phyloP scores from a whole-genome alignment of 2,888 invertebrate species.

The Scotopteryx bipunctaria region DNA sequence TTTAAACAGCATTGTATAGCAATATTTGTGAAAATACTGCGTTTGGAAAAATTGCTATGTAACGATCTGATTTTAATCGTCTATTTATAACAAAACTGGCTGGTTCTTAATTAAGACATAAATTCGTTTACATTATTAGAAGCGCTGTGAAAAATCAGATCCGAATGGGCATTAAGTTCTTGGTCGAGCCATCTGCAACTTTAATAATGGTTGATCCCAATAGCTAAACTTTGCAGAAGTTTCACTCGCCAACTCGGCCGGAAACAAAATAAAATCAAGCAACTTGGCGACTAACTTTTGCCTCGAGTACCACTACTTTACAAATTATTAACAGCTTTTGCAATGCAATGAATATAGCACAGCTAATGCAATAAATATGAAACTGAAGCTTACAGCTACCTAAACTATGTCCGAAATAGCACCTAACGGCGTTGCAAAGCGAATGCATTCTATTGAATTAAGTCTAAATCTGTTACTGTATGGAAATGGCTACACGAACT shows the following conservation, averaged over 20 bases:
- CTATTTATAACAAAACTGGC: too few species aligned
- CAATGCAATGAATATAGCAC: slow-evolving; percentile 18
- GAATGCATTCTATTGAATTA: slow-evolving; percentile 2
- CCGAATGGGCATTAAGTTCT: slow-evolving; percentile 1
- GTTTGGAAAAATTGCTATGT: too few species aligned
- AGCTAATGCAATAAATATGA: background rate
- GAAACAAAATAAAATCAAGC: slow-evolving; percentile 59
- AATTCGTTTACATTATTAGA: too few species aligned
- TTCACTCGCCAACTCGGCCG: slow-evolving; percentile 53
- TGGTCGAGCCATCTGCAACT: slow-evolving; percentile 47
- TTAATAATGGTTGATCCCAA: slow-evolving; percentile 68
- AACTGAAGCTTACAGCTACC: background rate
- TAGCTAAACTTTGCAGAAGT: slow-evolving; percentile 57
- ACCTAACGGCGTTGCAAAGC: background rate
- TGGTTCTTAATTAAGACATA: too few species aligned
- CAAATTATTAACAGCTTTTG: slow-evolving; percentile 17
- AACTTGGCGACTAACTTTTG: slow-evolving; percentile 45
- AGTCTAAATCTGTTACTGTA: background rate
- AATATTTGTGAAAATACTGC: too few species aligned
- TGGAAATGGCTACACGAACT: background rate
- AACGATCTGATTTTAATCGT: too few species aligned
- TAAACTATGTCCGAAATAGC: background rate
- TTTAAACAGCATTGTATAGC: too few species aligned
- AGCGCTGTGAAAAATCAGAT: background rate
- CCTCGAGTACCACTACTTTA: slow-evolving; percentile 16